phyloP scores from a whole-genome alignment of 2,113 vertebrate genomes.

The Delphinus delphis region DNA sequence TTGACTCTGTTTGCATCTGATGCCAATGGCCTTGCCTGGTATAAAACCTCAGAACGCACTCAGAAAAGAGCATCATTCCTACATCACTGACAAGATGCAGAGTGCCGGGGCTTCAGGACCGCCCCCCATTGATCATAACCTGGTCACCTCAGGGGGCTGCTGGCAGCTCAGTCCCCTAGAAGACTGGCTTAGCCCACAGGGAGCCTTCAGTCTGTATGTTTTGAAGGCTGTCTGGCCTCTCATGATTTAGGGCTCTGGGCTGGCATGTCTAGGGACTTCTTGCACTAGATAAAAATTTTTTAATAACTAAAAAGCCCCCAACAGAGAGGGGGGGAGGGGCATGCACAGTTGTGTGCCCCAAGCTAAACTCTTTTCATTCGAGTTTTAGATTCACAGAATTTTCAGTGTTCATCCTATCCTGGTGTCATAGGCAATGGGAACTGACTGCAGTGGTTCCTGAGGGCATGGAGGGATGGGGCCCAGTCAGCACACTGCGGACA shows the following conservation, averaged over 20 bases:
- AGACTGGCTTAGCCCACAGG: not conserved
- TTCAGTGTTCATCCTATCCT: not conserved
- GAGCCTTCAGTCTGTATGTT: too few species aligned
- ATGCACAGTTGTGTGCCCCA: not conserved
- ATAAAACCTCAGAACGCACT: not conserved
- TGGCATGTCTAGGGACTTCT: not conserved
- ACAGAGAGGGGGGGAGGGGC: fast-evolving
- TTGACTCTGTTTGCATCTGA: slow-evolving; percentile 44
- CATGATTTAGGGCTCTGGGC: not conserved
- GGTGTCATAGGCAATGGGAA: fast-evolving
- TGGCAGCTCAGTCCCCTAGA: fast-evolving
- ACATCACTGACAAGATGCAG: not conserved
- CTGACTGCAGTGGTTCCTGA: not conserved
- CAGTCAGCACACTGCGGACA: too few species aligned
- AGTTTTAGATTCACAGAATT: not conserved
- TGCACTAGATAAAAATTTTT: not conserved
- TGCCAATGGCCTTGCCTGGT: slow-evolving; percentile 11
- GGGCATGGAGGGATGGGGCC: not conserved
- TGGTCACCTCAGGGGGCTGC: not conserved
- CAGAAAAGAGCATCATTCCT: not conserved
- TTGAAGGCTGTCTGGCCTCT: not conserved
- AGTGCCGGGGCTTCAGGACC: not conserved
- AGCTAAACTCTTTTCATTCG: not conserved
- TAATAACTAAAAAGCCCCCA: not conserved
- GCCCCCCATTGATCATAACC: not conserved